Conservation (phyloP, 1,140 invertebrate genomes). For the Bombus cullumanus region DNA sequence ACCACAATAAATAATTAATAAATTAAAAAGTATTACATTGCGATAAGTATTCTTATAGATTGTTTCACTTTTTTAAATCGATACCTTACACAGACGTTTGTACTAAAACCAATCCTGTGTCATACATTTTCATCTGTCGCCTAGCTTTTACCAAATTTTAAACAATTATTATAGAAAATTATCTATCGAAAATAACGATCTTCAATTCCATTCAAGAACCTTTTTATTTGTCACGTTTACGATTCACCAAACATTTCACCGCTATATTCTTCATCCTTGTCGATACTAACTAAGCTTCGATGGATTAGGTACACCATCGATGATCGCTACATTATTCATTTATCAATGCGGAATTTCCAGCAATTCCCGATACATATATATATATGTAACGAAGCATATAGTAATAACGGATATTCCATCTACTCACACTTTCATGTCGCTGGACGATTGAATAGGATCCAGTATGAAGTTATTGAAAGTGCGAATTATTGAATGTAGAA, state of each 20-base stretch:
- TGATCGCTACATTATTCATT: slow-evolving; percentile 32
- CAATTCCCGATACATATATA: background rate
- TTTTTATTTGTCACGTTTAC: no score
- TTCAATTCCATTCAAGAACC: no score
- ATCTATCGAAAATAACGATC: background rate
- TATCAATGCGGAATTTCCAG: slow-evolving; percentile 11
- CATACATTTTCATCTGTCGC: background rate
- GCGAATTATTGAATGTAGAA: slow-evolving; percentile 22
- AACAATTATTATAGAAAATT: background rate
- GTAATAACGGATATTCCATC: background rate
- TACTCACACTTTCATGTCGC: background rate
- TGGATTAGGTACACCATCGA: slow-evolving; percentile 5
- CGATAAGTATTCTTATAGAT: no score
- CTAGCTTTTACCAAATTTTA: no score
- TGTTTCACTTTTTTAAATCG: no score
- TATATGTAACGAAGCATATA: background rate
- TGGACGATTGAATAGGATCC: slow-evolving; percentile 2
- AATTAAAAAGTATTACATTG: no score
- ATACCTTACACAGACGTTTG: background rate
- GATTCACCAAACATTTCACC: background rate
- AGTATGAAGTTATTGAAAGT: slow-evolving; percentile 15
- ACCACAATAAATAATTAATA: no score
- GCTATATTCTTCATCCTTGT: background rate
- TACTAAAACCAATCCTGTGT: background rate
- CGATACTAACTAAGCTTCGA: background rate